A percentile compares a stretch with the other conserved stretches of the same genome.
Conservation (phyloP, 2,888 invertebrate species). For the Drosophila atripex region DNA sequence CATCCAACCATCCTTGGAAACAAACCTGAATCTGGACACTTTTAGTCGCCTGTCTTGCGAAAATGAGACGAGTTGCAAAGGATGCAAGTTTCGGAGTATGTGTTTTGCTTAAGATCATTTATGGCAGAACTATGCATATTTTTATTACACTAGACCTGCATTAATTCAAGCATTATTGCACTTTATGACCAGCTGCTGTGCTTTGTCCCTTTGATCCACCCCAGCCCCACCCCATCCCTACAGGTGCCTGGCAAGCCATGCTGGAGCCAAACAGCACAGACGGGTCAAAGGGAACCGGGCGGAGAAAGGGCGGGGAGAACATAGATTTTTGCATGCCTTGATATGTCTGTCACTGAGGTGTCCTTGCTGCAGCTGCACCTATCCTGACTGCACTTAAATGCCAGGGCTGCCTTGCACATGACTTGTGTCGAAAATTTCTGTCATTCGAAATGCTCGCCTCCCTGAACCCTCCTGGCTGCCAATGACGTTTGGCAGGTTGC, state of each 20-base stretch:
- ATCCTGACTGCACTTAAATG: conserved; percentile 47
- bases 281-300: not conserved
- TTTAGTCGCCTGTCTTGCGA: conserved; percentile 64
- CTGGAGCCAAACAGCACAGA: conserved; percentile 48
- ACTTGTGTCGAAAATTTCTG: conserved; percentile 77
- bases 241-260: conserved; percentile 63
- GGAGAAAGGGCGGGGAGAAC: conserved; percentile 46
- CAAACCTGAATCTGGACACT: not conserved
- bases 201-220: conserved; percentile 26
- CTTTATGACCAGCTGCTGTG: conserved; percentile 77
- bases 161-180: conserved; percentile 79
- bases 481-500: conserved; percentile 53
- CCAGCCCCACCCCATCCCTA: conserved; percentile 13
- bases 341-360: conserved; percentile 34
- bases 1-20: too few species aligned
- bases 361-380: conserved; percentile 24
- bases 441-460: conserved; percentile 64
- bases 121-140: conserved; percentile 78
- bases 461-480: conserved; percentile 11
- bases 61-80: conserved; percentile 18
- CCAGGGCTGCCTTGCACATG: conserved; percentile 41
- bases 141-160: conserved; percentile 77
- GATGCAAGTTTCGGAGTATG: conserved; percentile 33
- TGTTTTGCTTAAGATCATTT: conserved; percentile 76
- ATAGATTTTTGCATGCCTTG: conserved; percentile 74